Base-by-base conservation (phyloP, 1,140 invertebrate genomes). In the Latrodectus geometricus region DNA sequence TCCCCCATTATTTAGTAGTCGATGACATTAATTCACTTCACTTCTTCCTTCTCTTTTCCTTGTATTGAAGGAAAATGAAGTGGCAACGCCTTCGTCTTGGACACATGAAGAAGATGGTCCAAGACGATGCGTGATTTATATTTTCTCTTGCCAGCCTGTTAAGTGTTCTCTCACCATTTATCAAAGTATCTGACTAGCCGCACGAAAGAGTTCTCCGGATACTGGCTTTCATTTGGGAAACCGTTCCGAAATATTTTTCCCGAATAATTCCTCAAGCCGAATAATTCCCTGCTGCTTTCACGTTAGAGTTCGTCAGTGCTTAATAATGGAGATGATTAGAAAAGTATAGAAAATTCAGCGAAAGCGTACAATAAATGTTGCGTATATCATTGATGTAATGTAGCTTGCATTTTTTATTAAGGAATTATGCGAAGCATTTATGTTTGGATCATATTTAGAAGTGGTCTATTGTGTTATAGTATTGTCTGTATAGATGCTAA, bases 21-120 rank as follows among this genome's bases (percentile, higher is more conserved):
- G 65, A 79, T 68, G 68, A 68, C 77, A 79, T 79, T 79, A 79
- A 79, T 79, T 79, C 61, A 79, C 77, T 79, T 79, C 54, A 77
- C 48, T 54, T 12, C 48, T 50, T 79, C 56, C 23, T 17, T 79
- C 56, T 79, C 35, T 17, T 61, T 69, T 79, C 66, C 49, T 68
- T 48, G 68, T 66, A 79, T 68, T 35, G 77, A 76, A 76, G 74
- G 74, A 52, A 76, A 76, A 61, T 54, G 21, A 56, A 50, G 74
- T 11, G 50, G 66, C 23, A 48, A 72, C 79, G 66, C 69, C 66
- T 81, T 5, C 69, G 12, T 52, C 21, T 49, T 65, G 54, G 52
- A 81, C 68, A 3, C 50, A 56, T 70, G 52, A 81, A 70, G 49
- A 68, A 79, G 9, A 52, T 49, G n/a, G 61, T 78, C 20, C 54